Conservation (phyloP, 2,113 vertebrate species). For the Hippolais icterina region DNA sequence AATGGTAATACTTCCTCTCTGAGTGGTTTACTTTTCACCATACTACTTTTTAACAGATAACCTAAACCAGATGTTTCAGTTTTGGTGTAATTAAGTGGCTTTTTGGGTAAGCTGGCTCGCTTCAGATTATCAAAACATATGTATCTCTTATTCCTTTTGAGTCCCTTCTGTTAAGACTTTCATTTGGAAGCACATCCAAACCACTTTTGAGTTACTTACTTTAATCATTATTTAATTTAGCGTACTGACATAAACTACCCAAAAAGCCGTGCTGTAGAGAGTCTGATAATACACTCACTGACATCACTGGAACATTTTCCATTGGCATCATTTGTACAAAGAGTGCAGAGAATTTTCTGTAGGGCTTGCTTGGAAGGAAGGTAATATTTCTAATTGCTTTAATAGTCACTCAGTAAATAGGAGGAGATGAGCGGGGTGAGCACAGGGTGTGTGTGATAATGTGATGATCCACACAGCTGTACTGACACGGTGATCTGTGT, state of each 20-base stretch:
- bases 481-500: neutral
- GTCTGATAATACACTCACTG: neutral
- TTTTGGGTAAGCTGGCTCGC: conserved; percentile 29
- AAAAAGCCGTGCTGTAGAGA: neutral
- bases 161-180: neutral
- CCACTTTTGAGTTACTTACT: conserved; percentile 11
- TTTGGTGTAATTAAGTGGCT: conserved; percentile 44
- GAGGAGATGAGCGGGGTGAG: neutral
- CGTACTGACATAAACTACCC: neutral
- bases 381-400: neutral
- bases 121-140: conserved; percentile 52
- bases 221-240: conserved; percentile 48
- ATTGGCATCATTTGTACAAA: neutral
- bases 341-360: neutral
- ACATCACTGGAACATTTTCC: neutral
- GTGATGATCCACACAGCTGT: neutral
- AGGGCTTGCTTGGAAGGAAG: neutral
- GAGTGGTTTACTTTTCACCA: neutral
- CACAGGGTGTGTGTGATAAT: neutral
- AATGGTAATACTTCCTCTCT: conserved; percentile 18
- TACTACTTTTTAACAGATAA: conserved; percentile 21
- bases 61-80: conserved; percentile 46
- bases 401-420: neutral
- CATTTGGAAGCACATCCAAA: conserved; percentile 29
- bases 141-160: conserved; percentile 11